Evolutionary conservation across 2,888 invertebrate genomes (phyloP).

Genomic region (Cerastis rubricosa): DNA sequence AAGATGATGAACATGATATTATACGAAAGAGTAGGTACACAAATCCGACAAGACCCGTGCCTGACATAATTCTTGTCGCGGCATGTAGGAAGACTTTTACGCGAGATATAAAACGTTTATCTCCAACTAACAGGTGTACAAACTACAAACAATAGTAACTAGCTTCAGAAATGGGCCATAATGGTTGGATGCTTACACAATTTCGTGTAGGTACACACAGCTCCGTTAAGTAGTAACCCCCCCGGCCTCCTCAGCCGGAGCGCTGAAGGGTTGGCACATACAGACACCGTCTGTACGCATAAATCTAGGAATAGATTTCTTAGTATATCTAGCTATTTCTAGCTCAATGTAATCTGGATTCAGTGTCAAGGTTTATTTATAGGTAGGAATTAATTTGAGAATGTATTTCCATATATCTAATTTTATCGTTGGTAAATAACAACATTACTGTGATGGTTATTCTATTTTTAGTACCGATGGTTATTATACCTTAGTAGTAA

Average conservation of each 20-base stretch:
- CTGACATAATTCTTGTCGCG: neutral
- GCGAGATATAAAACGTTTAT: conserved; percentile 46
- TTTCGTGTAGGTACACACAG: conserved; percentile 28
- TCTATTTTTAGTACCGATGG: neutral
- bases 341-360: conserved; percentile 14
- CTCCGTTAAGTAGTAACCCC: too few species aligned
- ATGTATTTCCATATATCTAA: neutral
- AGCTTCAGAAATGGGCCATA: conserved; percentile 48
- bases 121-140: neutral
- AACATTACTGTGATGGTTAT: neutral
- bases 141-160: conserved; percentile 46
- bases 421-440: neutral
- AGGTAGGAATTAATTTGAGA: neutral
- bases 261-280: too few species aligned
- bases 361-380: conserved; percentile 52
- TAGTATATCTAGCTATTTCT: conserved; percentile 25
- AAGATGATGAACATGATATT: too few species aligned
- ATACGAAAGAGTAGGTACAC: too few species aligned
- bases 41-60: neutral
- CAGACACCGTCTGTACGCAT: too few species aligned
- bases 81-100: conserved; percentile 22
- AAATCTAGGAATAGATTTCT: conserved; percentile 52
- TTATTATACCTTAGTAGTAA: neutral
- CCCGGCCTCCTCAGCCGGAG: too few species aligned
- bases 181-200: conserved; percentile 42